Evolutionary conservation across 2,797 vertebrate species (phyloP).

Genomic region (Gymnodraco acuticeps): DNA sequence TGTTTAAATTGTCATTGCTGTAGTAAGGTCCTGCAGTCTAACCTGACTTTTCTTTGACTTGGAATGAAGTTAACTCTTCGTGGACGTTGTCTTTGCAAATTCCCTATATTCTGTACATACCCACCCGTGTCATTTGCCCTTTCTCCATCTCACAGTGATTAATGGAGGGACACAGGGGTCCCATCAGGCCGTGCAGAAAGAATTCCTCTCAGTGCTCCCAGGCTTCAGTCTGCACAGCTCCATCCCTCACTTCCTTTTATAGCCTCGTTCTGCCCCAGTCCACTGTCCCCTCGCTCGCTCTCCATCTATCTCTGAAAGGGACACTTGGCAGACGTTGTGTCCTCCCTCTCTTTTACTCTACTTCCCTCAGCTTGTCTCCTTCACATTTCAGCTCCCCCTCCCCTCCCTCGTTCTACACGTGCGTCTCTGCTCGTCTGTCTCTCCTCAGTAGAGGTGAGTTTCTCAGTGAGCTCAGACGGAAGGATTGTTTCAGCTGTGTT

Average conservation of each 20-base stretch:
- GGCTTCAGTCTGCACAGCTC: constrained; percentile 35
- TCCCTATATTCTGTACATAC: constrained; percentile 37
- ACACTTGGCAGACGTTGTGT: constrained; percentile 48
- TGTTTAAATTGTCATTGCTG: too few relatives aligned
- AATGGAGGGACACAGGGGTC: constrained; percentile 66
- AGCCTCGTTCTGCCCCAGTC: constrained; percentile 58
- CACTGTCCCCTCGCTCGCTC: constrained; percentile 60
- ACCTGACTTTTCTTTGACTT: constrained; percentile 51
- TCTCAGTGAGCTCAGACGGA: constrained; percentile 74
- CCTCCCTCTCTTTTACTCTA: constrained; percentile 40
- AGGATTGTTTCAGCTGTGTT: constrained; percentile 74
- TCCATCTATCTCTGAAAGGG: constrained; percentile 54
- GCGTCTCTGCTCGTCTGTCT: constrained; percentile 58
- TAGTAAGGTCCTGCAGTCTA: constrained; percentile 5
- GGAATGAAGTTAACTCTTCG: constrained; percentile 40
- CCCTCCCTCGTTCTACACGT: constrained; percentile 37
- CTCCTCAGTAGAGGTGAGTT: constrained; percentile 58
- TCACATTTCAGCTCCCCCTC: constrained; percentile 14
- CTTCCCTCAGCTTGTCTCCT: constrained; percentile 36
- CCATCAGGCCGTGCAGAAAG: constrained; percentile 62
- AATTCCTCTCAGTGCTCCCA: constrained; percentile 62
- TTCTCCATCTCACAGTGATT: constrained; percentile 63
- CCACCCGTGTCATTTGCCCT: constrained; percentile 40
- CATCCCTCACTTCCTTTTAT: constrained; percentile 77
- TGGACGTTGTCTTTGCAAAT: constrained; percentile 51